Base-by-base conservation (phyloP, 2,113 vertebrate species). In the Percina caprodes region DNA sequence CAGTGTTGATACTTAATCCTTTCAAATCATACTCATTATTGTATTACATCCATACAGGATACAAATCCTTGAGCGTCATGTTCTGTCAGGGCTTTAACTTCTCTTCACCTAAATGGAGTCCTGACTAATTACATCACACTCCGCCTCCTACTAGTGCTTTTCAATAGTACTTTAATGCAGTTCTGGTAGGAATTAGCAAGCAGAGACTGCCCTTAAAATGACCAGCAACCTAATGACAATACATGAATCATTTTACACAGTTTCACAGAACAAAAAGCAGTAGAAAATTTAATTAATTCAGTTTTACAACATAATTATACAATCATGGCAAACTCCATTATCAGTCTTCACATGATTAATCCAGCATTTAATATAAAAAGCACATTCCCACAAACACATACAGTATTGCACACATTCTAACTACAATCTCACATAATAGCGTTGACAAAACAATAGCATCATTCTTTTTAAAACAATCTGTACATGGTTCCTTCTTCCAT, bases 391-490 rank as follows among this genome's bases (percentile, higher is more conserved):
- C 91, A 86, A 90, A 87, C 83, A 87, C 87, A 81, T 62, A 77
- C 84, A 77, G 45, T 88, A 86, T 69, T 86, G 83, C 87, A 91
- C 89, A 92, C 94, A 86, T 87, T 83, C 89, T 92, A 94, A 87
- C 92, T 92, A 94, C 89, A 91, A 88, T 90, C 91, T 91, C 91
- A 94, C 91, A 89, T 90, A 66, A 87, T 86, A 91, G 86, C 86
- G 69, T 85, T 78, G 85, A 94, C 93, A 91, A 89, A 93, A 94
- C 85, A 92, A 91, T 82, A 94, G 83, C 87, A 90, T 91, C 33
- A 92, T 91, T 88, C 89, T 89, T 86, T 92, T 96, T 95, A 95
- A 97, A 97, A 96, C 92, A 93, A 95, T 91, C 95, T 99, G 96
- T 99, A 98, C 97, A 98, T 90, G 94, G 94, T 94, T 95, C 92